These are phyloP conservation scores for Erynnis tages DNA, from an alignment of 2,888 invertebrate genomes.

Conservation along the genomic window DNA sequence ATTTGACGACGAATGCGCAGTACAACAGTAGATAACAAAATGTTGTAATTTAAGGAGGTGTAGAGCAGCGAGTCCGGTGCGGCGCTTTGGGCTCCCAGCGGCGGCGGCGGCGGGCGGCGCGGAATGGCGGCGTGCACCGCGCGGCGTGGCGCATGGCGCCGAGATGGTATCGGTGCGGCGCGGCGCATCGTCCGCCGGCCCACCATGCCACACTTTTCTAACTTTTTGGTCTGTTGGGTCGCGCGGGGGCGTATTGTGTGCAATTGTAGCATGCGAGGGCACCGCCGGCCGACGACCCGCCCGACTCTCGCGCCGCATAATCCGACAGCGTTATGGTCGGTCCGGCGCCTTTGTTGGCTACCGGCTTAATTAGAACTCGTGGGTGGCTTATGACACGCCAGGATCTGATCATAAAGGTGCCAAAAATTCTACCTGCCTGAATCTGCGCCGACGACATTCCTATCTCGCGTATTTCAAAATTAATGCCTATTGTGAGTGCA, in stretches of 20 bases:
- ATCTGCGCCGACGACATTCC: conserved; percentile 70
- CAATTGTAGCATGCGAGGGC: conserved; percentile 77
- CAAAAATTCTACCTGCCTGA: conserved; percentile 76
- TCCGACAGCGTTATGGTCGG: conserved; percentile 74
- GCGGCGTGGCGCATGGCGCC: conserved; percentile 60
- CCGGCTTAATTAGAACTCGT: conserved; percentile 76
- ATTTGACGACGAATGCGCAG: no score
- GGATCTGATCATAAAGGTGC: conserved; percentile 79
- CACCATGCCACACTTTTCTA: conserved; percentile 71
- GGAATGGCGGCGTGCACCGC: no score
- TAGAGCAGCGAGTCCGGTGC: conserved; percentile 41
- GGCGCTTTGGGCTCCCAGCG: no score
- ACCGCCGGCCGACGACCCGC: conserved; percentile 73
- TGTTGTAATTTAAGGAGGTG: conserved; percentile 53
- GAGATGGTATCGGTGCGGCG: conserved; percentile 39
- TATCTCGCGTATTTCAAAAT: conserved; percentile 71
- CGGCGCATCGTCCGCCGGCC: no score
- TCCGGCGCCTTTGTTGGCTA: conserved; percentile 75
- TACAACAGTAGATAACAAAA: conserved; percentile 48
- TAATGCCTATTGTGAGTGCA: conserved; percentile 69
- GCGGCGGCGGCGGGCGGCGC: conserved; percentile 39
- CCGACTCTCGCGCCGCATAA: conserved; percentile 58
- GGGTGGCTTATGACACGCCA: conserved; percentile 79
- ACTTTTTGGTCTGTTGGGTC: conserved; percentile 72
- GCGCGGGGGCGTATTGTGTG: conserved; percentile 73